phyloP scores from a whole-genome alignment of 2,113 vertebrate species.

The Leptobrachium leishanense region DNA sequence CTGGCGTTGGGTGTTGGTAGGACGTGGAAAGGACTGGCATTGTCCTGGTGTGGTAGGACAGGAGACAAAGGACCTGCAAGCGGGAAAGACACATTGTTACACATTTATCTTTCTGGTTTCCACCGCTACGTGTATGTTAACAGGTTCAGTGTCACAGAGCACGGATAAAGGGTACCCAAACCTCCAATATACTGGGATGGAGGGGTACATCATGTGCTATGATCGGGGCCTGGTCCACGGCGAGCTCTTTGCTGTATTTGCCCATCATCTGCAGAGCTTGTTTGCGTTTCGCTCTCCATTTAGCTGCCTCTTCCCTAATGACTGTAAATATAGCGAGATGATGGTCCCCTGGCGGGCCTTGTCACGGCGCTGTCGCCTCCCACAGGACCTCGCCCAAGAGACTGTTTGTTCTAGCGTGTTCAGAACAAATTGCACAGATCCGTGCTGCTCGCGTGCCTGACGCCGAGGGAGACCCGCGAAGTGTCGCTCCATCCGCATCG shows the following conservation, averaged over 20 bases:
- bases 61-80: not conserved
- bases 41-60: slow-evolving; percentile 4
- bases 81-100: not conserved
- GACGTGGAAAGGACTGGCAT: slow-evolving; percentile 41
- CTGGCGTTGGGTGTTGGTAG: not conserved
- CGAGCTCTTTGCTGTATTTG: no score
- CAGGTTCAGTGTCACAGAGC: no score
- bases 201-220: no score
- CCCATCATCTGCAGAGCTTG: slow-evolving; percentile 10
- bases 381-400: slow-evolving; percentile 35
- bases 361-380: slow-evolving; percentile 27
- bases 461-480: slow-evolving; percentile 14
- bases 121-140: no score
- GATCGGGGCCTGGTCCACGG: no score
- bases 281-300: slow-evolving; percentile 37
- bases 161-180: no score
- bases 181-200: no score
- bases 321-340: slow-evolving; percentile 45
- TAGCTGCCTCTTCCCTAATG: slow-evolving; percentile 47
- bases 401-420: slow-evolving; percentile 41
- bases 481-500: not conserved
- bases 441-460: slow-evolving; percentile 11
- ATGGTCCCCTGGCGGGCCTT: slow-evolving; percentile 20
- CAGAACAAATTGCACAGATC: slow-evolving; percentile 43
- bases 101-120: not conserved